Conservation (phyloP, 2,888 invertebrate species). For the Polydrusus pterygomalis region DNA sequence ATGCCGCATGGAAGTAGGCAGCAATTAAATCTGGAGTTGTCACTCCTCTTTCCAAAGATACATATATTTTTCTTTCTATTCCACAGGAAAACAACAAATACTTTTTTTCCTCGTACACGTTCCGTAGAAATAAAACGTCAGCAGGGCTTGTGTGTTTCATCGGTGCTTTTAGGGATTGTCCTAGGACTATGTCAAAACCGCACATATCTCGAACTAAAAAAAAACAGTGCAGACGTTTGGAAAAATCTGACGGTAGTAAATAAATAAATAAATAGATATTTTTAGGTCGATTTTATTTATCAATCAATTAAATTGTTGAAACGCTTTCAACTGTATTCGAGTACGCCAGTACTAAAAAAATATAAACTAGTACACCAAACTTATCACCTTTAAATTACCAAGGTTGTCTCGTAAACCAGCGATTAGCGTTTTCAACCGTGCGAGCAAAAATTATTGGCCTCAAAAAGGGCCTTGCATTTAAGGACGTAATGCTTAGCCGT, state of each 20-base stretch:
- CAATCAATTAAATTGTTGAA: too few species aligned
- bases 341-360: too few species aligned
- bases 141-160: constrained; percentile 59
- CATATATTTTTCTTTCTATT: constrained; percentile 73
- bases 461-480: too few species aligned
- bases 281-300: too few species aligned
- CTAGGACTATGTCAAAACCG: constrained; percentile 78
- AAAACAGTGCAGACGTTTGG: not conserved
- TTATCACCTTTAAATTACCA: too few species aligned
- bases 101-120: constrained; percentile 72
- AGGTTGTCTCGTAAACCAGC: too few species aligned
- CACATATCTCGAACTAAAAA: constrained; percentile 76
- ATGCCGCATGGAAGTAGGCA: constrained; percentile 81
- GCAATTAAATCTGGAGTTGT: constrained; percentile 76
- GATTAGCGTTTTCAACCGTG: too few species aligned
- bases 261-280: too few species aligned
- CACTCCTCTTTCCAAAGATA: constrained; percentile 75
- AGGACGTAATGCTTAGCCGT: too few species aligned
- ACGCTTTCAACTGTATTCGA: too few species aligned
- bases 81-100: constrained; percentile 76
- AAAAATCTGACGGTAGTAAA: not conserved
- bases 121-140: constrained; percentile 70
- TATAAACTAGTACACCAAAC: too few species aligned
- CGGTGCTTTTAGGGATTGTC: constrained; percentile 73
- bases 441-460: too few species aligned